These are phyloP conservation scores for Choristoneura fumiferana DNA, from an alignment of 1,140 invertebrate genomes.

Conservation along the genomic window DNA sequence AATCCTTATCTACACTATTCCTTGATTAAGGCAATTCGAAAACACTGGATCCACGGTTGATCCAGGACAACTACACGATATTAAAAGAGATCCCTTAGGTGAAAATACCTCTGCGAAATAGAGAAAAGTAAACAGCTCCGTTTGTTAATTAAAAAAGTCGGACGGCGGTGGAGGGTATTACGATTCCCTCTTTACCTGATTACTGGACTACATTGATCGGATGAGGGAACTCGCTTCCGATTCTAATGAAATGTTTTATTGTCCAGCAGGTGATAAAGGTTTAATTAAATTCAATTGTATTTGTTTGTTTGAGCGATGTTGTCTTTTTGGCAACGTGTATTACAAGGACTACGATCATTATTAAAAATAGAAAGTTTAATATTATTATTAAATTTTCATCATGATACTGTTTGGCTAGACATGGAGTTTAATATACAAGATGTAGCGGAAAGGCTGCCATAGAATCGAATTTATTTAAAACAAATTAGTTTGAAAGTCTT, in stretches of 20 bases:
- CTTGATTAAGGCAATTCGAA: conserved; percentile 13
- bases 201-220: conserved; percentile 20
- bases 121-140: conserved; percentile 22
- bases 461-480: no score
- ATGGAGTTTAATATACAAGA: no score
- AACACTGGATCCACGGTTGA: not conserved
- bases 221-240: conserved; percentile 13
- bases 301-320: no score
- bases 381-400: no score
- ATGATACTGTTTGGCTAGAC: no score
- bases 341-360: no score
- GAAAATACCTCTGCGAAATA: conserved; percentile 11
- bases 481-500: no score
- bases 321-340: no score
- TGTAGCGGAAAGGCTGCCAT: no score
- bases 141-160: conserved; percentile 44
- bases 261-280: conserved; percentile 11
- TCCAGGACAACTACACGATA: conserved; percentile 11
- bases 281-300: conserved; percentile 3
- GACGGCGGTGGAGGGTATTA: conserved; percentile 22
- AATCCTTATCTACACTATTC: not conserved
- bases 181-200: conserved; percentile 23
- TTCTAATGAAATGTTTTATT: conserved; percentile 14
- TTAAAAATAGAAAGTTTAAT: no score
- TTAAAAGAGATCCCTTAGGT: conserved; percentile 2